Conservation (phyloP, 2,113 vertebrate species). For the Varanus komodoensis region DNA sequence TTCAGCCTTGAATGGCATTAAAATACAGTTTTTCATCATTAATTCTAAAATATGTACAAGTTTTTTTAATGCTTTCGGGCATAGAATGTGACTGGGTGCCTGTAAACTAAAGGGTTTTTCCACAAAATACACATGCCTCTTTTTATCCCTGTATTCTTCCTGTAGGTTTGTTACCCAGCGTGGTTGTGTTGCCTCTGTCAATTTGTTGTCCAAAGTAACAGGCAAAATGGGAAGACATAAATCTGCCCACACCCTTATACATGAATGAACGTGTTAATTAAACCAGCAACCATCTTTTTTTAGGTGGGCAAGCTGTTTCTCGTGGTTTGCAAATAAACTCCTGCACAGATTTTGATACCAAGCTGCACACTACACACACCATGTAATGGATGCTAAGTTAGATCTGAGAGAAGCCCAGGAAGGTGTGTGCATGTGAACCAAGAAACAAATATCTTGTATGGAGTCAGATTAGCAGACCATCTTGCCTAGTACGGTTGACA, state of each 20-base stretch:
- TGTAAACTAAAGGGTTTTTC: neutral
- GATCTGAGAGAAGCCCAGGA: neutral
- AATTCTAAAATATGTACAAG: neutral
- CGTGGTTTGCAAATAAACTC: neutral
- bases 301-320: too few relatives aligned
- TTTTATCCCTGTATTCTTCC: neutral
- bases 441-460: too few relatives aligned
- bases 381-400: neutral
- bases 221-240: neutral
- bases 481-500: too few relatives aligned
- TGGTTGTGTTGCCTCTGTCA: neutral
- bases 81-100: neutral
- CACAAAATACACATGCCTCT: neutral
- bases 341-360: neutral
- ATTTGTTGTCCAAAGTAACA: neutral
- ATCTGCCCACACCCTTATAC: neutral
- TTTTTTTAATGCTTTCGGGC: neutral
- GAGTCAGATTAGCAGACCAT: too few relatives aligned
- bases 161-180: neutral
- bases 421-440: neutral
- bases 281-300: neutral
- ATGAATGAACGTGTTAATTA: neutral
- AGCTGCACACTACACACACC: neutral
- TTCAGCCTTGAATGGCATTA: conserved; percentile 20
- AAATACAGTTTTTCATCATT: conserved; percentile 12